Evolutionary conservation across 2,113 vertebrate genomes (phyloP).

Genomic region (Microcebus griseorufus): DNA sequence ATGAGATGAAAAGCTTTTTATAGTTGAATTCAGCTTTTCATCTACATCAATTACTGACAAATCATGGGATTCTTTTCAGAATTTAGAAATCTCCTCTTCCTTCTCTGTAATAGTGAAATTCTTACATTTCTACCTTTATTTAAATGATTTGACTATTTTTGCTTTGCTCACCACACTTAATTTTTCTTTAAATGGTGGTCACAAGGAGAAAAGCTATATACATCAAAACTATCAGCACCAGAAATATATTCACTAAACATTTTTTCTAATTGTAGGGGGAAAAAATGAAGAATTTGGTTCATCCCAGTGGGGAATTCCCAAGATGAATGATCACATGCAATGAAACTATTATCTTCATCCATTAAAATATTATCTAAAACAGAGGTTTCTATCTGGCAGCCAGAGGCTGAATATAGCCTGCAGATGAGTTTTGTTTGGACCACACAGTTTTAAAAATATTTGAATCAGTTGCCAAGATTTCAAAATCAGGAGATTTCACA

Average conservation of each 20-base stretch:
- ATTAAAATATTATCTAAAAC: constrained; percentile 80
- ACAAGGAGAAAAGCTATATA: constrained; percentile 37
- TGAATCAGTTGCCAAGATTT: constrained; percentile 73
- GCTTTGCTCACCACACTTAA: not conserved
- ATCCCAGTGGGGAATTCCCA: constrained; percentile 62
- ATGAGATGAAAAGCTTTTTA: constrained; percentile 51
- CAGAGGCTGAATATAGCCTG: constrained; percentile 64
- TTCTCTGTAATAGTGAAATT: constrained; percentile 23
- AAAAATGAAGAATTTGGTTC: constrained; percentile 51
- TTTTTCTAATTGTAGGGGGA: not conserved
- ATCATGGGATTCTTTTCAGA: constrained; percentile 31
- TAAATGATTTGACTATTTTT: not conserved
- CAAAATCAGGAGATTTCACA: constrained; percentile 71
- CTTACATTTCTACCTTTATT: constrained; percentile 16
- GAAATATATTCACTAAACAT: constrained; percentile 51
- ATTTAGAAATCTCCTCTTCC: constrained; percentile 12
- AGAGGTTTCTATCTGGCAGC: constrained; percentile 74
- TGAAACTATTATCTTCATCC: constrained; percentile 73
- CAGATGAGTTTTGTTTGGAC: constrained; percentile 76
- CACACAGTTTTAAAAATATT: constrained; percentile 77
- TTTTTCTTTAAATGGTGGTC: constrained; percentile 10
- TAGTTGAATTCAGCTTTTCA: constrained; percentile 51
- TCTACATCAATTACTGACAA: constrained; percentile 42
- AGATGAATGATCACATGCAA: constrained; percentile 68
- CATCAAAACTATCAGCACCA: constrained; percentile 50